Conservation (phyloP, 1,140 invertebrate species). For the Neodiprion virginianus region DNA sequence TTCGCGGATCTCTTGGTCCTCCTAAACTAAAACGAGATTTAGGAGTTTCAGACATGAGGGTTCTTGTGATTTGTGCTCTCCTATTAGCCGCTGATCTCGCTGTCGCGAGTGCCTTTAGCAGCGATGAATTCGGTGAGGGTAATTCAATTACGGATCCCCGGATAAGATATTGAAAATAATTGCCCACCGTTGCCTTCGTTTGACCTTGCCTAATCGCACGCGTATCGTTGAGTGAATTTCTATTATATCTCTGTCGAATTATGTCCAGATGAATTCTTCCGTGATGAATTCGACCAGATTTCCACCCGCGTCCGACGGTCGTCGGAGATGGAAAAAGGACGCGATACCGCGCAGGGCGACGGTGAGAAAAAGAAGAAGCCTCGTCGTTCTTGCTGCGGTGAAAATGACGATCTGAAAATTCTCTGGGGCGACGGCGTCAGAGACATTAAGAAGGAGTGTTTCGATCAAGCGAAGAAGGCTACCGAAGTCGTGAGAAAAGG, state of each 20-base stretch:
- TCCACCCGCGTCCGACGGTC: background rate
- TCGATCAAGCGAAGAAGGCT: slow-evolving; percentile 4
- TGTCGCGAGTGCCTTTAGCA: background rate
- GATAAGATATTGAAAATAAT: too few species aligned
- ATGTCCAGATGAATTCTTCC: background rate
- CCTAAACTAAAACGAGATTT: too few species aligned
- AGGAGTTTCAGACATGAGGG: background rate
- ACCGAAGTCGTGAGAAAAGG: slow-evolving; percentile 4
- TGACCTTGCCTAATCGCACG: too few species aligned
- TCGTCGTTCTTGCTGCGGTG: slow-evolving; percentile 3
- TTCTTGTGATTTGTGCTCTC: background rate
- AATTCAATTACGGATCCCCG: background rate
- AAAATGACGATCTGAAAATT: background rate
- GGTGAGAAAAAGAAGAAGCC: slow-evolving; percentile 4
- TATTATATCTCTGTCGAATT: too few species aligned
- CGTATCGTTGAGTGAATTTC: too few species aligned
- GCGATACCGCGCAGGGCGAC: background rate
- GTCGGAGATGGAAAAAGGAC: background rate
- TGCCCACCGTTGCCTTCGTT: too few species aligned
- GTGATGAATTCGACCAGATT: slow-evolving; percentile 1
- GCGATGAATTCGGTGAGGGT: background rate
- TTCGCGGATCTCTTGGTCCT: too few species aligned
- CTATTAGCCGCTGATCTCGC: background rate
- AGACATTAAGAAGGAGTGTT: background rate
- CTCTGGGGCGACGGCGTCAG: background rate